Percentiles rank a stretch among this genome's conserved stretches.
Evolutionary conservation across 2,113 vertebrate species (phyloP).

Genomic region (Megaptera novaeangliae): DNA sequence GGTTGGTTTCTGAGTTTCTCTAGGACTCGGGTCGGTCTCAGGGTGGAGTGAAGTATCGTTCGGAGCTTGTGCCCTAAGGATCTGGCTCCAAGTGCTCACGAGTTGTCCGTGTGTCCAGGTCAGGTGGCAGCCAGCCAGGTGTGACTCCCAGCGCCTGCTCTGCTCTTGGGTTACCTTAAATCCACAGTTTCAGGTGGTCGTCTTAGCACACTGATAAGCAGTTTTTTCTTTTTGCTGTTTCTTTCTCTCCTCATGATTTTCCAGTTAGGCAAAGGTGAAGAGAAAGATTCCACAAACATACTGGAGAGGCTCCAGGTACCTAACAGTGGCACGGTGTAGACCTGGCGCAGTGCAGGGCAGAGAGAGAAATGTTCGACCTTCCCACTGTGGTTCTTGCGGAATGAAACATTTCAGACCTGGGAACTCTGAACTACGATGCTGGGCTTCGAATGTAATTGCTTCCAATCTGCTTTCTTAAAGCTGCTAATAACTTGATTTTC

Average conservation of each 20-base stretch:
- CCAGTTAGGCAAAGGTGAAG: neutral
- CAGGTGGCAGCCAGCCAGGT: neutral
- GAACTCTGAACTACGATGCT: neutral
- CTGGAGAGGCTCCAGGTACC: neutral
- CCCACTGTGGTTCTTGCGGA: neutral
- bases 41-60: constrained; percentile 40
- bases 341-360: neutral
- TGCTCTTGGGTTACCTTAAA: neutral
- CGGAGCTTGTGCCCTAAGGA: neutral
- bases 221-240: neutral
- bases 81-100: neutral
- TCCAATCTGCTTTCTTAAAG: neutral
- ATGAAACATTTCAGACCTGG: neutral
- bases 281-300: neutral
- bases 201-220: neutral
- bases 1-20: neutral
- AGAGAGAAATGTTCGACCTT: neutral
- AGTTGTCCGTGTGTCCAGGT: constrained; percentile 29
- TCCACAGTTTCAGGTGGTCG: neutral
- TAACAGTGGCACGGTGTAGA: neutral
- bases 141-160: neutral
- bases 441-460: neutral
- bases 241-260: neutral
- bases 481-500: neutral
- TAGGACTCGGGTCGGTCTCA: neutral